Evolutionary conservation across 2,888 invertebrate species (phyloP), one percentile per base, ranked within the genome.

Genomic region (Linyphia triangularis): DNA sequence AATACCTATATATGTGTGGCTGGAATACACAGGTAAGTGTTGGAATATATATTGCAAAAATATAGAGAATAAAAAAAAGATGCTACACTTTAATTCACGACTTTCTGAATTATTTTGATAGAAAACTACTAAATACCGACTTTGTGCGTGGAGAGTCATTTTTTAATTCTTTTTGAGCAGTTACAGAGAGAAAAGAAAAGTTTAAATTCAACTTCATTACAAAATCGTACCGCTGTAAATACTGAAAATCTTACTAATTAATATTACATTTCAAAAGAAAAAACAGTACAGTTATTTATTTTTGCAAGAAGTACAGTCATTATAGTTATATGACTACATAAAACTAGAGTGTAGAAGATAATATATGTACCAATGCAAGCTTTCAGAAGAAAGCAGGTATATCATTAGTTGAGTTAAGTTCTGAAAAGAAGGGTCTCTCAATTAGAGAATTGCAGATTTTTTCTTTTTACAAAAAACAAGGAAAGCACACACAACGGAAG

Each of bases 351-450:
- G 19, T n/a, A n/a, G 5, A 69, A 33, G 2, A 30, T 13, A n/a
- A 19, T 19, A 9, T 30, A 69, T 43, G 19, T 81, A 81, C 81
- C 81, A 67, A 70, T 69, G 43, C 59, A 81, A 57, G 81, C 81
- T 81, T 81, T 81, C 81, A 22, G 37, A 16, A 69, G 81, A 81
- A 81, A 81, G 81, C 81, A 70, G 69, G 59, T 81, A 81, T 57
- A 67, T 67, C 79, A 79, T 79, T 67, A 79, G 65, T 57, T 77
- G 19, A 16, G 63, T 26, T 63, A 51, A 51, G 19, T 19, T 59
- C 30, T 30, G 10, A 59, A 73, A 9, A 4, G 3, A 30, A 2
- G 10, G 26, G 30, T 57, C 30, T 30, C 30, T 59, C 40, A 59
- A 10, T 30, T 13, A 13, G 33, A 19, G 19, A 67, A 59, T 26